A percentile compares a stretch with the other conserved stretches of the same genome.
These are phyloP conservation scores for Myocastor coypus DNA, from an alignment of 2,113 vertebrate species.

Conservation along the genomic window DNA sequence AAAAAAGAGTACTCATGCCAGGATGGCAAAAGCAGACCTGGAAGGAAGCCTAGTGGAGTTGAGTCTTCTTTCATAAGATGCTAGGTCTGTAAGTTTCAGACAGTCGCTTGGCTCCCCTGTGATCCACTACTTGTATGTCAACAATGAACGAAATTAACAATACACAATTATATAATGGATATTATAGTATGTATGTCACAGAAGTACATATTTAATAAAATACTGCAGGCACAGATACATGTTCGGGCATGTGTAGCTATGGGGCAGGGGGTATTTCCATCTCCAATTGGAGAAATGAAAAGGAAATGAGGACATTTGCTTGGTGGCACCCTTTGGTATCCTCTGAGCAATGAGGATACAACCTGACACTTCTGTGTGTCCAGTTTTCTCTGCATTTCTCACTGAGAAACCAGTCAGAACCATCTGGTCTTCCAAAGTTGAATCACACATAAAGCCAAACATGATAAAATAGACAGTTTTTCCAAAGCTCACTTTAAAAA, in stretches of 20 bases:
- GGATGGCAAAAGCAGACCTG: neutral
- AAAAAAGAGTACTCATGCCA: constrained; percentile 63
- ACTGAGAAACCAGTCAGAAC: constrained; percentile 1
- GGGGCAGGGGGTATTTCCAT: neutral
- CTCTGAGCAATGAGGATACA: neutral
- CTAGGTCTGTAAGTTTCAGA: neutral
- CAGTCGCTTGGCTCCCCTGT: neutral
- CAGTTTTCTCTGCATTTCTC: neutral
- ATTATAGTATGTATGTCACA: neutral
- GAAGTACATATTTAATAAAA: neutral
- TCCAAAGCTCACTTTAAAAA: neutral
- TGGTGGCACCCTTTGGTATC: neutral
- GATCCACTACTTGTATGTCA: constrained; percentile 1
- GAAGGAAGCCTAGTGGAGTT: neutral
- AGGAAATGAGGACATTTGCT: neutral
- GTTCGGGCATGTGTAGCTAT: no score
- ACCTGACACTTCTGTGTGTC: neutral
- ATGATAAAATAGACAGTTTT: neutral
- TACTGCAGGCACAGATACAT: neutral
- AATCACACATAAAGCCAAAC: neutral
- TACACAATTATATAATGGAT: neutral
- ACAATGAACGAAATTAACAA: constrained; percentile 49
- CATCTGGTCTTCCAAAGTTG: neutral
- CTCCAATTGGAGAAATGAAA: neutral
- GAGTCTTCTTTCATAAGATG: constrained; percentile 46